These are phyloP conservation scores for Tauraco erythrolophus DNA, from an alignment of 2,113 vertebrate species.

Conservation along the genomic window DNA sequence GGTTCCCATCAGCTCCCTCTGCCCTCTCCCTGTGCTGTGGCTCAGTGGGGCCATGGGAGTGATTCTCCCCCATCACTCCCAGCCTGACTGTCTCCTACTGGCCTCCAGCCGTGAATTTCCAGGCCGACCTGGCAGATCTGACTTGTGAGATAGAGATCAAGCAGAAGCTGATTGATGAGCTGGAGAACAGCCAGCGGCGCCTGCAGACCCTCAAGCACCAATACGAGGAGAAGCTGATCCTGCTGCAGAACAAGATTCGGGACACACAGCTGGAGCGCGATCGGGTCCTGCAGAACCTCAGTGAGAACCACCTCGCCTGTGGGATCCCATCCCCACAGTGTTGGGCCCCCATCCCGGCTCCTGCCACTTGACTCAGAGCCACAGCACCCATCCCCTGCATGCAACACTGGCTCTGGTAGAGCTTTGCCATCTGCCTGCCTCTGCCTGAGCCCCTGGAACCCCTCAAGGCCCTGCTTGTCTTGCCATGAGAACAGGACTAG, in stretches of 20 bases:
- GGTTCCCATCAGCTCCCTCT: not conserved
- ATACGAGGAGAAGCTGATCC: constrained; percentile 96
- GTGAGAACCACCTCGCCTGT: constrained; percentile 62
- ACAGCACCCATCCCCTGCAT: not conserved
- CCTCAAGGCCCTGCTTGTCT: not conserved
- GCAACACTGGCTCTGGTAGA: not conserved
- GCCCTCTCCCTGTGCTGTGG: not conserved
- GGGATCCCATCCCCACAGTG: fast-evolving
- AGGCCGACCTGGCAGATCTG: constrained; percentile 92
- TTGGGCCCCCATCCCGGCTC: not conserved
- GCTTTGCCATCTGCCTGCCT: not conserved
- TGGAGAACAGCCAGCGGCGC: constrained; percentile 95
- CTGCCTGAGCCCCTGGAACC: not conserved
- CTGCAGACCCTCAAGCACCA: constrained; percentile 94
- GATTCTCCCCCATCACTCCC: not conserved
- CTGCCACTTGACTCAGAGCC: not conserved
- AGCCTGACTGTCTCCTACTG: not conserved
- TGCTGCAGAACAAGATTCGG: constrained; percentile 96
- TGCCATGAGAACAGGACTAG: not conserved
- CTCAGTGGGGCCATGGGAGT: not conserved
- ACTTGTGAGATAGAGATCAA: constrained; percentile 99
- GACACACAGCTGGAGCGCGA: constrained; percentile 96
- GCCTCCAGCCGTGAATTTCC: constrained; percentile 85
- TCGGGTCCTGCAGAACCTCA: constrained; percentile 95
- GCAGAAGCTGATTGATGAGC: constrained; percentile 95